Evolutionary conservation across 2,113 vertebrate genomes (phyloP).

Genomic region (Alethe castanea): DNA sequence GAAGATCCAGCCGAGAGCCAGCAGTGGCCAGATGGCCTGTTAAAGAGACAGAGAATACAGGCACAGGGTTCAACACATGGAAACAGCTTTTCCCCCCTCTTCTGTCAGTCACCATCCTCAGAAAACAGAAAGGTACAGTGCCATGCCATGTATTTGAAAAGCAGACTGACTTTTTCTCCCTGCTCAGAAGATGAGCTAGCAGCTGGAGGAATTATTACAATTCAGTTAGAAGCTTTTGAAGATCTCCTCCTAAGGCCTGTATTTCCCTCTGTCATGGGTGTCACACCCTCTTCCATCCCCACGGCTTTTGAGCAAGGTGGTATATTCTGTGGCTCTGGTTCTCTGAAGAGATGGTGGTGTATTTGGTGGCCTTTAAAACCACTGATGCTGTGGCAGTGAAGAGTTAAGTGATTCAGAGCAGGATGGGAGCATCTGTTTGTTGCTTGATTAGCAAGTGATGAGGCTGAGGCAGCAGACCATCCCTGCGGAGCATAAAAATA

Average conservation of each 20-base stretch:
- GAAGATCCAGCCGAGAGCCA: slow-evolving; percentile 91
- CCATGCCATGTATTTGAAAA: background rate
- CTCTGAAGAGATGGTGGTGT: background rate
- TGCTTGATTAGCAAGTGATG: slow-evolving; percentile 60
- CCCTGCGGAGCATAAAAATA: slow-evolving; percentile 44
- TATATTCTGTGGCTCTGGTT: background rate
- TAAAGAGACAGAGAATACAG: background rate
- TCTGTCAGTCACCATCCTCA: background rate
- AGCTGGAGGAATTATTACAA: background rate
- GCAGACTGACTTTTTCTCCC: background rate
- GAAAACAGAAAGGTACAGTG: background rate
- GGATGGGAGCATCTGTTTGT: slow-evolving; percentile 52
- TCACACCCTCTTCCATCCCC: background rate
- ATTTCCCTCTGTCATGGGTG: background rate
- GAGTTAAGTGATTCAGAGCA: slow-evolving; percentile 38
- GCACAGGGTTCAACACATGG: background rate
- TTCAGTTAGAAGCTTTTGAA: background rate
- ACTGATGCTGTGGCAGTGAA: background rate
- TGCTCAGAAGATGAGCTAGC: background rate
- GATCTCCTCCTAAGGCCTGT: background rate
- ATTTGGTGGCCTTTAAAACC: slow-evolving; percentile 12
- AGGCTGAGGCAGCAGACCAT: slow-evolving; percentile 49
- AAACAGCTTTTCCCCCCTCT: background rate
- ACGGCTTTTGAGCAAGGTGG: background rate
- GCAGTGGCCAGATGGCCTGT: slow-evolving; percentile 85